phyloP scores from a whole-genome alignment of 2,888 invertebrate genomes.

The Yponomeuta evonymella region DNA sequence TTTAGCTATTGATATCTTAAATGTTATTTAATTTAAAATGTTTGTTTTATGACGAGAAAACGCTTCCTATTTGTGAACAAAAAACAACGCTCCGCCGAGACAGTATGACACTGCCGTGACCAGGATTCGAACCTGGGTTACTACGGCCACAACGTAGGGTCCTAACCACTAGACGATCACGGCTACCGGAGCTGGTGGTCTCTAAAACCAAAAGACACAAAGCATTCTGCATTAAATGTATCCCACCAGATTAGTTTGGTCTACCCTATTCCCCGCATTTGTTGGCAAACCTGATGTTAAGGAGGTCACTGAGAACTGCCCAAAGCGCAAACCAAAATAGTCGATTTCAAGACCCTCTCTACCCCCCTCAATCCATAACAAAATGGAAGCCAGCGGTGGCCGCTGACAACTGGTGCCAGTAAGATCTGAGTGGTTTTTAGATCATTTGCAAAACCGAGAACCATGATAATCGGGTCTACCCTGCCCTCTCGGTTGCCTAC shows the following conservation, averaged over 20 bases:
- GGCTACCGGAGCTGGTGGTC: slow-evolving; percentile 60
- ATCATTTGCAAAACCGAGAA: no score
- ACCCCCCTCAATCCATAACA: no score
- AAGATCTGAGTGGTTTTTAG: no score
- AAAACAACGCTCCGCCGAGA: slow-evolving; percentile 20
- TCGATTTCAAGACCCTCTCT: no score
- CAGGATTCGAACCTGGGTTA: slow-evolving; percentile 87
- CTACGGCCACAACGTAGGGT: slow-evolving; percentile 84
- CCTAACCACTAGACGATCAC: slow-evolving; percentile 85
- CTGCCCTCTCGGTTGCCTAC: neutral
- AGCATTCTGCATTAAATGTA: neutral
- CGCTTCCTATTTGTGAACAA: neutral
- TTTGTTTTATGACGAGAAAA: no score
- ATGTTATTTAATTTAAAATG: no score
- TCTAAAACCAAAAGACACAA: slow-evolving; percentile 11
- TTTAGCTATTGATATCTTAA: no score
- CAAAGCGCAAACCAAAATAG: no score
- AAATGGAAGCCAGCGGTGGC: no score
- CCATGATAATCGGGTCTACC: neutral
- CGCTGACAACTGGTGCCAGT: no score
- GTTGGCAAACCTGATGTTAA: no score
- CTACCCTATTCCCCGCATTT: slow-evolving; percentile 23
- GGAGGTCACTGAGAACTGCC: no score
- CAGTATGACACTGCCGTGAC: slow-evolving; percentile 75
- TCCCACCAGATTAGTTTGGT: slow-evolving; percentile 11